Percentiles rank a stretch among this genome's conserved stretches.
These are phyloP conservation scores for Asteroscopus sphinx DNA, from an alignment of 2,888 invertebrate genomes.

Conservation along the genomic window DNA sequence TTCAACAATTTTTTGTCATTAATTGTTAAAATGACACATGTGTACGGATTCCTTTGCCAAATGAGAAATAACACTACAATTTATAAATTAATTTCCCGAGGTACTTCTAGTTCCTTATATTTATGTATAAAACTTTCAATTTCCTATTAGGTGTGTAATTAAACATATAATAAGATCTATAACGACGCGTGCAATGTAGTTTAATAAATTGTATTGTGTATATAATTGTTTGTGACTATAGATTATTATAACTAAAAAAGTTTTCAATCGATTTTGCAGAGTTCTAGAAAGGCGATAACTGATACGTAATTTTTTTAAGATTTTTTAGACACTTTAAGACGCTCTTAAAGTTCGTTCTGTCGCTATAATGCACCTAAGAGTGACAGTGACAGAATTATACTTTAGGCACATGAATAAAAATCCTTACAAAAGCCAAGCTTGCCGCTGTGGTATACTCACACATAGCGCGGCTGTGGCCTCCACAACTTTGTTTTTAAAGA, in stretches of 20 bases:
- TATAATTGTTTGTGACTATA: constrained; percentile 50
- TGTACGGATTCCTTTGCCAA: not conserved
- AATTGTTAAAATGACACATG: not conserved
- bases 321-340: too few relatives aligned
- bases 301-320: too few relatives aligned
- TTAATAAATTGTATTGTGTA: constrained; percentile 58
- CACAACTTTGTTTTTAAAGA: too few relatives aligned
- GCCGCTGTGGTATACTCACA: too few relatives aligned
- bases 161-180: constrained; percentile 47
- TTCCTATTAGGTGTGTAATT: constrained; percentile 52
- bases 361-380: too few relatives aligned
- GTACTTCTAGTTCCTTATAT: constrained; percentile 45
- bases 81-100: constrained; percentile 35
- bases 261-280: constrained; percentile 37
- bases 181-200: constrained; percentile 84
- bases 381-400: too few relatives aligned
- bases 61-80: constrained; percentile 18
- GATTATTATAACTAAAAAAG: constrained; percentile 34
- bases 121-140: constrained; percentile 38
- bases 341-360: too few relatives aligned
- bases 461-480: too few relatives aligned
- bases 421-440: too few relatives aligned
- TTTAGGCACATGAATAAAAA: too few relatives aligned
- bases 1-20: not conserved
- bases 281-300: constrained; percentile 40